phyloP scores from a whole-genome alignment of 2,797 vertebrate genomes.

The Dipus sagitta region DNA sequence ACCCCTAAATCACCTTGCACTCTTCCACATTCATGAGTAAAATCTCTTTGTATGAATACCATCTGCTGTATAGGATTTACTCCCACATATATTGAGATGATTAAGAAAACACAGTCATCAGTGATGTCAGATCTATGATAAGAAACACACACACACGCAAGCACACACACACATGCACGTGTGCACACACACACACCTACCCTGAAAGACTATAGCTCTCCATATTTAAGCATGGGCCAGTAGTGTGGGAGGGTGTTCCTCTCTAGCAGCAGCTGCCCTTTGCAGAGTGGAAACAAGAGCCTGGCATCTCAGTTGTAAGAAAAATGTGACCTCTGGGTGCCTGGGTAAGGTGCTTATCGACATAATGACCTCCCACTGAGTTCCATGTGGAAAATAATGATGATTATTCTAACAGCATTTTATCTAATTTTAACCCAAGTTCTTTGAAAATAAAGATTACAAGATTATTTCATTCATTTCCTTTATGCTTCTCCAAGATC shows the following conservation, averaged over 20 bases:
- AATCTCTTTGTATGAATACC: neutral
- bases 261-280: neutral
- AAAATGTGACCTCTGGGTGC: neutral
- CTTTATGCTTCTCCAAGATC: neutral
- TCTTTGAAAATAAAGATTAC: constrained; percentile 5
- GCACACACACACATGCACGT: no score
- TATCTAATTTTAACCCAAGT: neutral
- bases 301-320: neutral
- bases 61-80: constrained; percentile 15
- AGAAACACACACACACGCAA: neutral
- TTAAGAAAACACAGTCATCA: constrained; percentile 25
- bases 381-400: neutral
- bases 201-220: no score
- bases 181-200: no score
- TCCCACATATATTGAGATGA: constrained; percentile 13
- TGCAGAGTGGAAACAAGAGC: neutral
- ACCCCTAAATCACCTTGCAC: neutral
- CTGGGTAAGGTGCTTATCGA: neutral
- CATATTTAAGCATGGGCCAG: neutral
- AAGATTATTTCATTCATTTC: neutral
- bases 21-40: neutral
- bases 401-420: neutral
- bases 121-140: neutral
- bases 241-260: neutral
- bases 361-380: neutral